Evolutionary conservation across 2,797 vertebrate genomes (phyloP).

Genomic region (Gadopsis bispinosus): DNA sequence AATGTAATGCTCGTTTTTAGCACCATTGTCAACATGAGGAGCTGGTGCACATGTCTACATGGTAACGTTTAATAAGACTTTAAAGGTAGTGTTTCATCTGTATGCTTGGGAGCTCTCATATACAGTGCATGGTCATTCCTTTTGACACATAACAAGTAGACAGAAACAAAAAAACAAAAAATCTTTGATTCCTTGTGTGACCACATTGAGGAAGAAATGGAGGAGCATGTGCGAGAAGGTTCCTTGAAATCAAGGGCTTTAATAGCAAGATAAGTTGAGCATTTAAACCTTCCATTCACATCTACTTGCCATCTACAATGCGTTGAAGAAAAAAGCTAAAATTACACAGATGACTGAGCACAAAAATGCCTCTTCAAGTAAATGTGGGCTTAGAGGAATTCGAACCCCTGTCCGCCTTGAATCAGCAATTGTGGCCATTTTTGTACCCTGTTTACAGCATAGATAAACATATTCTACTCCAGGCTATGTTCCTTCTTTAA

Average conservation of each 20-base stretch:
- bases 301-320: not conserved
- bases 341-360: slow-evolving; percentile 7
- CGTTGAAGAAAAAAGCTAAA: slow-evolving; percentile 9
- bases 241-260: slow-evolving; percentile 23
- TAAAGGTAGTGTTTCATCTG: slow-evolving; percentile 52
- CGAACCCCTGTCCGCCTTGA: slow-evolving; percentile 10
- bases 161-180: slow-evolving; percentile 26
- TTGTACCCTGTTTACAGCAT: slow-evolving; percentile 52
- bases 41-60: slow-evolving; percentile 40
- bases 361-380: slow-evolving; percentile 60
- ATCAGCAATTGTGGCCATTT: slow-evolving; percentile 23
- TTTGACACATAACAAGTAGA: slow-evolving; percentile 43
- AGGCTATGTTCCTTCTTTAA: not conserved
- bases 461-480: not conserved
- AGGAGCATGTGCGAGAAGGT: slow-evolving; percentile 14
- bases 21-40: slow-evolving; percentile 69
- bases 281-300: not conserved
- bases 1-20: slow-evolving; percentile 50
- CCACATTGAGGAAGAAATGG: slow-evolving; percentile 7
- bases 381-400: slow-evolving; percentile 26
- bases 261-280: slow-evolving; percentile 4
- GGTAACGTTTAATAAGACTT: slow-evolving; percentile 67
- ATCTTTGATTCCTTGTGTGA: not conserved
- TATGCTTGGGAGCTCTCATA: slow-evolving; percentile 76
- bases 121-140: slow-evolving; percentile 75